Conservation (phyloP, 2,113 vertebrate species). For the Pimephales promelas region DNA sequence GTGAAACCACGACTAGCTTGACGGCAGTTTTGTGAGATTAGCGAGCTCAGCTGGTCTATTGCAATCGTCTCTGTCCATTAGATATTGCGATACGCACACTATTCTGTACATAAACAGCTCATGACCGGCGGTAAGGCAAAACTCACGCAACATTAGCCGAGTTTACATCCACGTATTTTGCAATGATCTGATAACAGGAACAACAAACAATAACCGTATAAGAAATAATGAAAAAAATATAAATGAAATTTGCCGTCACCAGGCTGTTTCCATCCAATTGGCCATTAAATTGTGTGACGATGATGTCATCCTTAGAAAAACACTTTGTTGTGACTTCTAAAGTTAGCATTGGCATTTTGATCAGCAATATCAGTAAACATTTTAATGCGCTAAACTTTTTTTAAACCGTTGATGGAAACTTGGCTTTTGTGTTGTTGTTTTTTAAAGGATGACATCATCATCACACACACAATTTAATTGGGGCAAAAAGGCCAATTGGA, state of each 20-base stretch:
- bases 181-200: too few species aligned
- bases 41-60: background rate
- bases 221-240: background rate
- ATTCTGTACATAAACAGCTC: background rate
- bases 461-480: too few species aligned
- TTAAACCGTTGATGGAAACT: background rate
- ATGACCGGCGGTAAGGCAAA: background rate
- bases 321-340: background rate
- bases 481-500: background rate
- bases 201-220: background rate
- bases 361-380: too few species aligned
- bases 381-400: too few species aligned
- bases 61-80: background rate
- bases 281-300: background rate
- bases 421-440: background rate
- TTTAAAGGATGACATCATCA: too few species aligned
- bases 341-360: too few species aligned
- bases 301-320: background rate
- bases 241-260: background rate
- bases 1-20: too few species aligned
- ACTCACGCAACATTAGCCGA: background rate
- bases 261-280: background rate
- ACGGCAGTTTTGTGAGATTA: background rate
- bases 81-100: background rate
- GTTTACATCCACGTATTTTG: too few species aligned